These are phyloP conservation scores for Ostrea edulis DNA, from an alignment of 1,140 invertebrate genomes.

Conservation along the genomic window DNA sequence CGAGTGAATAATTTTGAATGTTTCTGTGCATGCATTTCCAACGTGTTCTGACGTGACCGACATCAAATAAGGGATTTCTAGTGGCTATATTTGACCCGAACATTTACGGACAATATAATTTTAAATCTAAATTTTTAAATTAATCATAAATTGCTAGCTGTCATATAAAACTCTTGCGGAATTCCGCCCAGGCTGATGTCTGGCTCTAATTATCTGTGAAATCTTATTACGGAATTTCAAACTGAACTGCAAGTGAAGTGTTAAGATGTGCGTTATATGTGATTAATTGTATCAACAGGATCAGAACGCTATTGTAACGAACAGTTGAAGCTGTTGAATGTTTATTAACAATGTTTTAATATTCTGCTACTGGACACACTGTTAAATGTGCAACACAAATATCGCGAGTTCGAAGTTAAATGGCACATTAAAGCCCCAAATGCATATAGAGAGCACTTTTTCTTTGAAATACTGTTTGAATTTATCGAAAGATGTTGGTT, in stretches of 20 bases:
- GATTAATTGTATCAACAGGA: constrained; percentile 7
- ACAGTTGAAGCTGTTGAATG: neutral
- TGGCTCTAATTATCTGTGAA: neutral
- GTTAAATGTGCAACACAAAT: neutral
- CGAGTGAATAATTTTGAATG: neutral
- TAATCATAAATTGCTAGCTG: neutral
- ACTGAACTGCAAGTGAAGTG: neutral
- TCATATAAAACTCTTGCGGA: neutral
- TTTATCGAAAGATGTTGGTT: neutral
- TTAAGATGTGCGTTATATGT: neutral
- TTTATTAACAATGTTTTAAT: constrained; percentile 2
- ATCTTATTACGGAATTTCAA: neutral
- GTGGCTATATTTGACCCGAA: too few relatives aligned
- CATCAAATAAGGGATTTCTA: too few relatives aligned
- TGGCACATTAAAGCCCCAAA: neutral
- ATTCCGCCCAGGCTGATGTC: neutral
- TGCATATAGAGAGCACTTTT: neutral
- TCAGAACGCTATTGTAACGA: neutral
- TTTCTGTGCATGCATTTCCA: too few relatives aligned
- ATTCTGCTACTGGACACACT: neutral
- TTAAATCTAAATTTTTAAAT: neutral
- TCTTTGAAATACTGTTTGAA: neutral
- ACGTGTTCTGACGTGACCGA: too few relatives aligned
- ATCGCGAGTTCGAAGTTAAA: neutral
- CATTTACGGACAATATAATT: too few relatives aligned